Percentiles rank a stretch among this genome's conserved stretches.
phyloP scores from a whole-genome alignment of 2,888 invertebrate species.

The Macropis europaea region DNA sequence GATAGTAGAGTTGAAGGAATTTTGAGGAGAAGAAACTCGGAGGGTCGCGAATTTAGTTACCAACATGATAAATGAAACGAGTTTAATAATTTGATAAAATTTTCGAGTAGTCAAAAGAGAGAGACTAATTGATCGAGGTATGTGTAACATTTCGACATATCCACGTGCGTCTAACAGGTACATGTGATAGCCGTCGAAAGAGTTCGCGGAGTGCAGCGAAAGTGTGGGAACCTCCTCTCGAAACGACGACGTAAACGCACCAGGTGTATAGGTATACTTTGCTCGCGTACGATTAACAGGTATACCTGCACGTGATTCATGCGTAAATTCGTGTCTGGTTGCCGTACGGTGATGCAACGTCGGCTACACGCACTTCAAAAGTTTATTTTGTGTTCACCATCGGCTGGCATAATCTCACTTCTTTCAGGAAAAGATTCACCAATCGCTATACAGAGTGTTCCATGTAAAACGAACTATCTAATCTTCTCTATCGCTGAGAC shows the following conservation, averaged over 20 bases:
- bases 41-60: too few relatives aligned
- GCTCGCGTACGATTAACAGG: constrained; percentile 22
- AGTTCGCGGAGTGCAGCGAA: constrained; percentile 58
- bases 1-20: too few relatives aligned
- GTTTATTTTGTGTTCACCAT: not conserved
- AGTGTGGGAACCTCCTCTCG: constrained; percentile 69
- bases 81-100: too few relatives aligned
- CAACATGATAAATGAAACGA: too few relatives aligned
- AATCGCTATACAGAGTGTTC: not conserved
- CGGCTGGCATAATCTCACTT: constrained; percentile 12
- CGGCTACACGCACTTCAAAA: constrained; percentile 1
- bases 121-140: constrained; percentile 9
- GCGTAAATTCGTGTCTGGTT: constrained; percentile 67
- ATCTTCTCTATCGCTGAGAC: too few relatives aligned
- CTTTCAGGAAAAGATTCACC: not conserved
- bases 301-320: constrained; percentile 59
- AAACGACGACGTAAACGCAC: constrained; percentile 42
- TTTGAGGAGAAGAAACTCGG: too few relatives aligned
- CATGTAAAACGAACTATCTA: not conserved
- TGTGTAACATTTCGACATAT: constrained; percentile 15
- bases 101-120: not conserved
- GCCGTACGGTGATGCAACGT: constrained; percentile 53
- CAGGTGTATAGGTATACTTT: constrained; percentile 34
- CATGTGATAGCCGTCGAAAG: constrained; percentile 37
- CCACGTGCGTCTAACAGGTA: constrained; percentile 13